Base-by-base conservation (phyloP, 2,113 vertebrate genomes). In the Dasyornis broadbenti region DNA sequence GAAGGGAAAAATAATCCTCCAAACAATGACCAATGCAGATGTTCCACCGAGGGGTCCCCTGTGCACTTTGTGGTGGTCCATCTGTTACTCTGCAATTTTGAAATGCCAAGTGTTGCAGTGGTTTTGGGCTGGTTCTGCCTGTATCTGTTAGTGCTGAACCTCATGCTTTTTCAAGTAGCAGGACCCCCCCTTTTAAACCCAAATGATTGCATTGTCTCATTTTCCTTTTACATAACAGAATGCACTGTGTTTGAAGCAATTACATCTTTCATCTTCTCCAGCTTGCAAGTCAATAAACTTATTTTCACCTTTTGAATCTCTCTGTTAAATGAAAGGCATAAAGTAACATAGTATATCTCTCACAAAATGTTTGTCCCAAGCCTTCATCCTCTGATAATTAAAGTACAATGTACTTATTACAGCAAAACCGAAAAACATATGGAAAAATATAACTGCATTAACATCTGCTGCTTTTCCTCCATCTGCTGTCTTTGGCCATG, bases 391-490 rank as follows among this genome's bases (percentile, higher is more conserved):
- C 82, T 81, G 91, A 88, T 84, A 95, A 94, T 94, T 97, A 93
- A 97, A 97, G 78, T 94, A 90, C 95, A 96, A 89, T 95, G 96
- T 95, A 96, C 93, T 97, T 97, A 92, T 76, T 96, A 90, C 30
- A 91, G 86, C 31, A 24, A 86, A 97, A 91, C 4, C 42, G 96
- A 92, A 97, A 97, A 98, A 89, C 97, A 97, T 98, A 96, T 95
- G 97, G 97, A 97, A 94, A 95, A 95, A 70, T 94, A 71, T 91
- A 96, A 92, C 87, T 71, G 3, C 78, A 42, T 97, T 96, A 96
- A 93, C 97, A 97, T 97, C 98, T 98, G 98, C 82, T 64, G 77
- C 87, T 78, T 83, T 77, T 91, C 88, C 81, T 84, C 97, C 97
- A 96, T 98, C 98, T 98, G 97, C 93, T 97, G 33, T 63, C 31